These are phyloP conservation scores for Coregonus clupeaformis DNA, from an alignment of 2,113 vertebrate genomes.

Conservation along the genomic window DNA sequence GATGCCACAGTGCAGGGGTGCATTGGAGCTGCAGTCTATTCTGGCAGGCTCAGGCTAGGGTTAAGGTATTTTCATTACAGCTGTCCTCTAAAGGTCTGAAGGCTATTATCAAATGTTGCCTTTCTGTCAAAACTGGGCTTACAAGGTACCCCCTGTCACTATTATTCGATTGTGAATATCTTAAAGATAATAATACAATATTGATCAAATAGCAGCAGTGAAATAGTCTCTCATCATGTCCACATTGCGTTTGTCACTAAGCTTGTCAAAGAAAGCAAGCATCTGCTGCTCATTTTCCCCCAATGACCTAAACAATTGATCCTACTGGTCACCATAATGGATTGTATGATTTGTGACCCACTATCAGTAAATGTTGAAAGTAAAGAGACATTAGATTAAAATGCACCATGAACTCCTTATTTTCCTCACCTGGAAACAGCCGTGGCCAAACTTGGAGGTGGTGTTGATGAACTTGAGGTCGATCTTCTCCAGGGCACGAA, in stretches of 20 bases:
- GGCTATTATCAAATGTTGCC: neutral
- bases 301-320: no score
- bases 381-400: neutral
- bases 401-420: slow-evolving; percentile 94
- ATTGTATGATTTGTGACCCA: no score
- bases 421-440: slow-evolving; percentile 97
- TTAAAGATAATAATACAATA: no score
- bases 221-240: neutral
- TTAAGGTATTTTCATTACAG: neutral
- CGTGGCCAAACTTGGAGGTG: slow-evolving; percentile 98
- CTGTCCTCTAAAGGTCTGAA: neutral
- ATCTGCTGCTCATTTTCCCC: no score
- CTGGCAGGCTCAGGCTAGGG: slow-evolving; percentile 33
- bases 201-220: neutral
- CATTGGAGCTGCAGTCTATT: slow-evolving; percentile 59
- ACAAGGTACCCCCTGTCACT: neutral
- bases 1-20: slow-evolving; percentile 69
- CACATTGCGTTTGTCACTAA: no score
- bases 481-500: slow-evolving; percentile 92
- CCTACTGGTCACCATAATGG: no score
- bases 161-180: neutral
- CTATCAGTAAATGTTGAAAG: neutral
- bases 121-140: neutral
- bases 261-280: no score
- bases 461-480: slow-evolving; percentile 98